Base-by-base conservation (phyloP, 2,113 vertebrate genomes). In the Heterotilapia buettikoferi region DNA sequence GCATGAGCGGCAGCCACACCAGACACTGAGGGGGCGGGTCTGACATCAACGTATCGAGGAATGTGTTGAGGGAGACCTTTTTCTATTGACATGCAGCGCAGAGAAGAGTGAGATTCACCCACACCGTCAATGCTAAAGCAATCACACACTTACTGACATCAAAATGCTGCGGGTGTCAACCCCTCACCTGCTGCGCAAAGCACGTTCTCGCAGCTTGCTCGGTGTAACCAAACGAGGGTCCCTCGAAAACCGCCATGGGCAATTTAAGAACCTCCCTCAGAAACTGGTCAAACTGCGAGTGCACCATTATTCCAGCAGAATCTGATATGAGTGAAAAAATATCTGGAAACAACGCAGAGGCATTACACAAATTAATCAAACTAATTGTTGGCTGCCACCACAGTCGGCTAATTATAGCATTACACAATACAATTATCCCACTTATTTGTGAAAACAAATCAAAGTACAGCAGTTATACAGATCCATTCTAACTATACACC, bases 301-400 rank as follows among this genome's bases (percentile, higher is more conserved):
- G 96, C 88, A 98, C 96, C 98, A 99, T 98, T 90, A 98, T 94
- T 45, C 99, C 99, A 26, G 96, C 96, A 78, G 97, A 96, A 95
- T 99, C 98, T 1, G 98, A 98, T 92, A 99, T 98, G 97, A 98
- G 98, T 40, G 99, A 99, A 97, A 99, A 99, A 96, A 99, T 98
- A 97, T 99, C 98, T 99, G 95, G 89, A 84, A 91, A 91, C 54
- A 93, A 68, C 1, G 47, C 18, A 12, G 84, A 83, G 79, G 86
- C 80, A 82, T 90, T 26, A 84, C 4, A 78, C 71, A 76, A 90
- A 92, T 92, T 40, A 90, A 92, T 93, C 91, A 90, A 89, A 85
- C 53, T 93, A 94, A 95, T 93, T 93, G 88, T 90, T 84, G 83
- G 85, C 82, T 93, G 83, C 84, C 91, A 88, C 85, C 87, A 88